Conservation (phyloP, 2,113 vertebrate genomes). For the Glaucidium brasilianum region DNA sequence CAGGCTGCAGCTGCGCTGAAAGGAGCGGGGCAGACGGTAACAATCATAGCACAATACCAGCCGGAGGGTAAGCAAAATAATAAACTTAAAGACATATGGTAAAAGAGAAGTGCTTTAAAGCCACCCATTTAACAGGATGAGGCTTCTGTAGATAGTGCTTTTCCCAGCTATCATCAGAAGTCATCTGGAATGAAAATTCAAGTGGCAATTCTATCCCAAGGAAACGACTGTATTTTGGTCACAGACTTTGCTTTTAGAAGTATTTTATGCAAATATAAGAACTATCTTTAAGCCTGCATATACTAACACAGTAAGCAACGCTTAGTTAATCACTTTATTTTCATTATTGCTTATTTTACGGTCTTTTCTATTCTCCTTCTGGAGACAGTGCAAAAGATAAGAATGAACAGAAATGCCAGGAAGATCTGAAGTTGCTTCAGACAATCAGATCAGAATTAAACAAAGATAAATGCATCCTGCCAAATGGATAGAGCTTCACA, state of each 20-base stretch:
- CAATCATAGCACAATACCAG: slow-evolving; percentile 94
- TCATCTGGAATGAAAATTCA: not conserved
- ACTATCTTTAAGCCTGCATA: not conserved
- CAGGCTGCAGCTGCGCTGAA: slow-evolving; percentile 93
- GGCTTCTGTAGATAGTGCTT: not conserved
- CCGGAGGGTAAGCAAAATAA: slow-evolving; percentile 87
- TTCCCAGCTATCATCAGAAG: not conserved
- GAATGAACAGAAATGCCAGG: not conserved
- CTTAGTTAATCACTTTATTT: not conserved
- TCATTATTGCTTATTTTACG: not conserved
- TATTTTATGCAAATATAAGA: not conserved
- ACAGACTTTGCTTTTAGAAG: not conserved
- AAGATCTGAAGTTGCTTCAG: not conserved
- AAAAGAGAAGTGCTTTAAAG: not conserved
- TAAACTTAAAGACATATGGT: not conserved
- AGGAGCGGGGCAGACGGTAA: slow-evolving; percentile 93
- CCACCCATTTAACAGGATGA: not conserved
- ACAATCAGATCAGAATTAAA: not conserved
- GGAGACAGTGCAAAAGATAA: not conserved
- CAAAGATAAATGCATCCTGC: not conserved
- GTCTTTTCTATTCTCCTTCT: not conserved
- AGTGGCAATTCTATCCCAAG: not conserved
- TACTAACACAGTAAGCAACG: not conserved
- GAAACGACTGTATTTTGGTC: not conserved
- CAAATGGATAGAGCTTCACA: not conserved